Evolutionary conservation across 1,140 invertebrate species (phyloP).

Genomic region (Tetragnatha versicolor): DNA sequence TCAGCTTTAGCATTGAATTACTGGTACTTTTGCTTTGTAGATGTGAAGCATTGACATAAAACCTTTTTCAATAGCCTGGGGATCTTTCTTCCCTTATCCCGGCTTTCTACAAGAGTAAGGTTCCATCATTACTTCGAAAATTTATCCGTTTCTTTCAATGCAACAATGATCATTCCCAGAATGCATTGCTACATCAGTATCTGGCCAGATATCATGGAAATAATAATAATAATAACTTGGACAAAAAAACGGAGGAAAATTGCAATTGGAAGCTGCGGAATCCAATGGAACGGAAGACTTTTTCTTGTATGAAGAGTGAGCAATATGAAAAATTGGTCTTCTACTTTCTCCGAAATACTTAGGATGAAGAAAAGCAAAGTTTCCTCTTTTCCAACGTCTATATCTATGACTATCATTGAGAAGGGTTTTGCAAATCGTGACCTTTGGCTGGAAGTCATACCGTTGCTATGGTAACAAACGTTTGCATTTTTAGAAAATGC

Average conservation of each 20-base stretch:
- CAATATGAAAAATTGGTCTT: conserved; percentile 33
- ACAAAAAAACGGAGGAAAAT: conserved; percentile 7
- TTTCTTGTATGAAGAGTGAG: neutral
- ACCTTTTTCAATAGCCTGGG: too few relatives aligned
- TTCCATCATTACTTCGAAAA: too few relatives aligned
- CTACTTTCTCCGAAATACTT: neutral
- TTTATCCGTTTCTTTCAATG: conserved; percentile 9
- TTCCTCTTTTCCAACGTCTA: too few relatives aligned
- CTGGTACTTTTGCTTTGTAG: too few relatives aligned
- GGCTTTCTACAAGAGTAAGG: too few relatives aligned
- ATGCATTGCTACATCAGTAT: neutral
- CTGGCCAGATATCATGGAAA: too few relatives aligned
- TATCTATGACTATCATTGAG: conserved; percentile 15
- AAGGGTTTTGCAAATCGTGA: neutral
- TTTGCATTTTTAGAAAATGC: too few relatives aligned
- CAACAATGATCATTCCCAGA: conserved; percentile 25
- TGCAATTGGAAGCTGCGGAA: conserved; percentile 14
- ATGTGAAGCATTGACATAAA: too few relatives aligned
- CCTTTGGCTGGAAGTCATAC: neutral
- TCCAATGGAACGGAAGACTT: conserved; percentile 4
- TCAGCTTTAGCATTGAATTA: too few relatives aligned
- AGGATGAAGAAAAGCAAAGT: conserved; percentile 11
- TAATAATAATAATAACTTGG: too few relatives aligned
- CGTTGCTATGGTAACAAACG: conserved; percentile 11
- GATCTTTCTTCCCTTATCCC: too few relatives aligned